Conservation (phyloP, 2,888 invertebrate species). For the Eulithis testata region DNA sequence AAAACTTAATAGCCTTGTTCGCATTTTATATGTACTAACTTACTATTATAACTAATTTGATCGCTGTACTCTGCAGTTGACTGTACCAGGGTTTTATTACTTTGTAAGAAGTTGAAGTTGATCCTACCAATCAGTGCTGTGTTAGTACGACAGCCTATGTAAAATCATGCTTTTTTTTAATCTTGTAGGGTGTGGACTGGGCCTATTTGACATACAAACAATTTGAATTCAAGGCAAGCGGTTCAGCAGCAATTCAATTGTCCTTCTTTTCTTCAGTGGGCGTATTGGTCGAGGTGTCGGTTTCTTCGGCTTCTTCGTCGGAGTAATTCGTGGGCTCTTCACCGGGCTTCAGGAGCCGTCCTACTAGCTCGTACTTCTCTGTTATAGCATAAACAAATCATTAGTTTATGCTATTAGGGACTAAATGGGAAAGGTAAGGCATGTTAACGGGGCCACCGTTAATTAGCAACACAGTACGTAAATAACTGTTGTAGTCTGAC, state of each 20-base stretch:
- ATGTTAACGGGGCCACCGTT: no score
- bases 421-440: no score
- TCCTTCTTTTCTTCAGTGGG: constrained; percentile 67
- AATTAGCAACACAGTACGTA: no score
- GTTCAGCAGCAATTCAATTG: constrained; percentile 50
- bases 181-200: background rate
- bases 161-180: background rate
- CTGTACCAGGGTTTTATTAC: background rate
- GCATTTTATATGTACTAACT: no score
- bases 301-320: constrained; percentile 91
- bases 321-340: constrained; percentile 96
- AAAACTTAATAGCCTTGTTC: no score
- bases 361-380: constrained; percentile 98
- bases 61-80: background rate
- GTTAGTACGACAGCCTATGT: no score
- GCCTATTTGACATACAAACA: constrained; percentile 21
- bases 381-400: constrained; percentile 55
- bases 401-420: no score
- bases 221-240: constrained; percentile 28
- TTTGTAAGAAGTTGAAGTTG: no score
- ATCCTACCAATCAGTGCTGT: no score
- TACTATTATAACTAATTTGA: no score
- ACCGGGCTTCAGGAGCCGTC: constrained; percentile 94
- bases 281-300: constrained; percentile 64
- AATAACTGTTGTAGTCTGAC: no score